Evolutionary conservation across 2,888 invertebrate species (phyloP).

Genomic region (Leuctra nigra): DNA sequence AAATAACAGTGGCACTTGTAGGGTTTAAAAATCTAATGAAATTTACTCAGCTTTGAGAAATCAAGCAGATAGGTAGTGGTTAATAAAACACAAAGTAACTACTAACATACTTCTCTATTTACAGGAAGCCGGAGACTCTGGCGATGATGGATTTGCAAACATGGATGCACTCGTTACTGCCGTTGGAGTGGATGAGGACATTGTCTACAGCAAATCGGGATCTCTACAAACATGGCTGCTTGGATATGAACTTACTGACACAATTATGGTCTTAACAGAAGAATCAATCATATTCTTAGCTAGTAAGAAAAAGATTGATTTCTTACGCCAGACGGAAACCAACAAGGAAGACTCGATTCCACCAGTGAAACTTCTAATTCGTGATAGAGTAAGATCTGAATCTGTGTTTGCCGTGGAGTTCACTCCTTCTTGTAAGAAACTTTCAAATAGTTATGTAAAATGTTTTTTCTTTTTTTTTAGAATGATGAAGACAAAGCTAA

Average conservation of each 20-base stretch:
- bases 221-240: constrained; percentile 94
- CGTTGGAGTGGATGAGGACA: constrained; percentile 91
- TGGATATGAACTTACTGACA: constrained; percentile 95
- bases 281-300: constrained; percentile 83
- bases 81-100: too few species aligned
- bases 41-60: too few species aligned
- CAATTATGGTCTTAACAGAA: constrained; percentile 84
- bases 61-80: too few species aligned
- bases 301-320: constrained; percentile 97
- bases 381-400: constrained; percentile 70
- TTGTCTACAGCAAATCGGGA: constrained; percentile 94
- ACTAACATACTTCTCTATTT: too few species aligned
- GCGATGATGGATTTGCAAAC: constrained; percentile 71
- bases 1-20: too few species aligned
- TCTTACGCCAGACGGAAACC: constrained; percentile 82
- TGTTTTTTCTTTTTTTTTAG: constrained; percentile 41
- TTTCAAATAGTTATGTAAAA: neutral
- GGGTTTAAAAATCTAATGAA: too few species aligned
- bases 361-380: constrained; percentile 72
- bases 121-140: constrained; percentile 50
- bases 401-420: too few species aligned
- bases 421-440: neutral
- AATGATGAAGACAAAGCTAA: constrained; percentile 85
- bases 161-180: constrained; percentile 87
- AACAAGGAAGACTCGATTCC: constrained; percentile 78